Conservation (phyloP, 1,140 invertebrate genomes). For the Cataglyphis hispanica region DNA sequence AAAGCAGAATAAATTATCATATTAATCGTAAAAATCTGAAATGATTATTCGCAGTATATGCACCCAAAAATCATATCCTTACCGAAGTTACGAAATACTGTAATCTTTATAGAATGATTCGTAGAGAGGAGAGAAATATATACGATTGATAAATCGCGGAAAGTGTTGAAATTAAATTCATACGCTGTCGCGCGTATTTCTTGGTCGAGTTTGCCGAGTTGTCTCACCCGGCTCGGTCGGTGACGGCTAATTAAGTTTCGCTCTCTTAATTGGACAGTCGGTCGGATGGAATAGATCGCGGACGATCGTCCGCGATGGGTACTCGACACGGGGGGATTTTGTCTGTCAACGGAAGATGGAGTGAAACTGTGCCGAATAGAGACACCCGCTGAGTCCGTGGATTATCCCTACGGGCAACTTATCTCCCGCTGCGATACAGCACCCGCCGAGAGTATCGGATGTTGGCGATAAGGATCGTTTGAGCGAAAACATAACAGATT, state of each 20-base stretch:
- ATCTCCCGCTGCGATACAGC: slow-evolving; percentile 71
- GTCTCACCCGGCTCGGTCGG: slow-evolving; percentile 30
- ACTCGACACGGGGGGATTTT: slow-evolving; percentile 81
- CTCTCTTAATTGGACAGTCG: slow-evolving; percentile 83
- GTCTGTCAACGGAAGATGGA: slow-evolving; percentile 86
- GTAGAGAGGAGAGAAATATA: neutral
- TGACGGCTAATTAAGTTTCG: slow-evolving; percentile 84
- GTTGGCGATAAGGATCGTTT: slow-evolving; percentile 57
- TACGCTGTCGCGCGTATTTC: slow-evolving; percentile 17
- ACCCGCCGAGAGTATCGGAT: slow-evolving; percentile 26
- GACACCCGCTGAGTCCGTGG: slow-evolving; percentile 84
- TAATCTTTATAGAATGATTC: neutral
- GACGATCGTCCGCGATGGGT: slow-evolving; percentile 58
- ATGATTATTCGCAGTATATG: neutral
- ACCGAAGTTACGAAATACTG: neutral
- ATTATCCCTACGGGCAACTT: slow-evolving; percentile 80
- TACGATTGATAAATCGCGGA: neutral
- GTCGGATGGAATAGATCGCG: slow-evolving; percentile 77
- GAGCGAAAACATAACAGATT: slow-evolving; percentile 56
- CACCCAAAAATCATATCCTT: neutral
- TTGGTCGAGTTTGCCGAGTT: neutral
- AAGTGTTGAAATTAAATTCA: slow-evolving; percentile 22
- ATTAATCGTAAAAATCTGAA: neutral
- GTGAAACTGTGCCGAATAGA: slow-evolving; percentile 84
- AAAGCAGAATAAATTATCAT: slow-evolving; percentile 33